These are phyloP conservation scores for Ruditapes philippinarum DNA, from an alignment of 1,140 invertebrate genomes.

Conservation along the genomic window DNA sequence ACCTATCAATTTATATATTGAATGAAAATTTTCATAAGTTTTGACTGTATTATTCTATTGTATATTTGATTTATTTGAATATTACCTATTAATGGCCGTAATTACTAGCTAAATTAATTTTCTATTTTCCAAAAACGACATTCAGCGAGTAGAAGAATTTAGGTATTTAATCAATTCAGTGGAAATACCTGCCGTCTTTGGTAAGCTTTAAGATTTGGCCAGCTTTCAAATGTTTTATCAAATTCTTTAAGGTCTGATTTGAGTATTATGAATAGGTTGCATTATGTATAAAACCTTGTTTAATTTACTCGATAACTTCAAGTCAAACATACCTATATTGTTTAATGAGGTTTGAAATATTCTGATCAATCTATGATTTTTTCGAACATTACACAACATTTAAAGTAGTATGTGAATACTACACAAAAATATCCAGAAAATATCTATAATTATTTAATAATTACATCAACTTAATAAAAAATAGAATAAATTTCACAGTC, in stretches of 20 bases:
- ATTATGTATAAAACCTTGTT: conserved; percentile 36
- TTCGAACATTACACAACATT: no score
- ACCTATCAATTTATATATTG: no score
- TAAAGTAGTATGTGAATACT: no score
- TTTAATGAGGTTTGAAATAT: conserved; percentile 22
- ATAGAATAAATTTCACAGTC: no score
- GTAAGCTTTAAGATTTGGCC: conserved; percentile 28
- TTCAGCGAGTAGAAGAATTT: neutral
- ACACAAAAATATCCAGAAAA: no score
- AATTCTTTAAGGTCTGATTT: conserved; percentile 21
- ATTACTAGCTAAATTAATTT: neutral
- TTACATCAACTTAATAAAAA: no score
- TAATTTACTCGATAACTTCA: conserved; percentile 42
- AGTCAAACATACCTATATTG: conserved; percentile 1
- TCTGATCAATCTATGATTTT: no score
- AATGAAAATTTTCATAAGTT: no score
- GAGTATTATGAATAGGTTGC: conserved; percentile 36
- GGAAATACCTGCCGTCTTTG: neutral
- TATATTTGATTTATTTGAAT: neutral
- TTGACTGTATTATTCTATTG: neutral
- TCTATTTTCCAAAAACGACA: conserved; percentile 16
- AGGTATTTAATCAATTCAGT: neutral
- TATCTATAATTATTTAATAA: no score
- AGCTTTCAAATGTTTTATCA: conserved; percentile 15
- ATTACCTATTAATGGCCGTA: neutral